These are phyloP conservation scores for Pyrochroa serraticornis DNA, from an alignment of 2,888 invertebrate species.

Conservation along the genomic window DNA sequence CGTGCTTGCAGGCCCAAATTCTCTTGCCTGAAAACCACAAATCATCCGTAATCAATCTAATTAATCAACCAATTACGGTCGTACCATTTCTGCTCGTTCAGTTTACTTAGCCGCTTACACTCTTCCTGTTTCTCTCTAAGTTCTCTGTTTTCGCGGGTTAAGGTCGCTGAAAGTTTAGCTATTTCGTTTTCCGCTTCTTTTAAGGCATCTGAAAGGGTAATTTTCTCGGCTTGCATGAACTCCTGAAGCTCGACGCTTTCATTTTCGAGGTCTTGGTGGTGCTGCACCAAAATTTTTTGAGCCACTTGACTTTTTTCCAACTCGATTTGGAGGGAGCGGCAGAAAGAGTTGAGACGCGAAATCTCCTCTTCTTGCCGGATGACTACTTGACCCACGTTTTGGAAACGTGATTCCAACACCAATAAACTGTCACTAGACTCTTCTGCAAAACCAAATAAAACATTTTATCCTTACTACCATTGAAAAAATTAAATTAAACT, in stretches of 20 bases:
- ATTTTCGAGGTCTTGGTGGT: constrained; percentile 77
- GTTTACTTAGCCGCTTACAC: constrained; percentile 73
- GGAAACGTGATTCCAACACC: constrained; percentile 76
- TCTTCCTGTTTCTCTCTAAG: constrained; percentile 73
- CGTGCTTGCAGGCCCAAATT: constrained; percentile 70
- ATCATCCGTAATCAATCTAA: constrained; percentile 17
- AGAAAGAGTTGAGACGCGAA: constrained; percentile 70
- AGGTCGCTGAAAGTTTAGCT: constrained; percentile 40
- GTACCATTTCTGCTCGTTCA: constrained; percentile 80
- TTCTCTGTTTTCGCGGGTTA: constrained; percentile 63
- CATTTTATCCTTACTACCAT: too few relatives aligned
- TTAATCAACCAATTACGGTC: constrained; percentile 21
- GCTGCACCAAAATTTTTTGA: constrained; percentile 72
- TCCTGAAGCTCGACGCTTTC: constrained; percentile 86
- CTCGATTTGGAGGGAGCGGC: constrained; percentile 74
- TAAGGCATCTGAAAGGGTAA: constrained; percentile 77
- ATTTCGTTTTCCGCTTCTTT: constrained; percentile 77
- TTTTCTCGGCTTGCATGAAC: constrained; percentile 85
- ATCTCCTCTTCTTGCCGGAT: constrained; percentile 79
- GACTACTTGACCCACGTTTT: constrained; percentile 76
- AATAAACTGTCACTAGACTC: constrained; percentile 69
- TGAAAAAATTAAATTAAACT: not conserved
- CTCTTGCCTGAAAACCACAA: constrained; percentile 62
- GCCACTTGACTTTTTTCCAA: constrained; percentile 71
- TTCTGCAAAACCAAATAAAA: constrained; percentile 40